Conservation (phyloP, 2,797 vertebrate species). For the Oophaga sylvatica region DNA sequence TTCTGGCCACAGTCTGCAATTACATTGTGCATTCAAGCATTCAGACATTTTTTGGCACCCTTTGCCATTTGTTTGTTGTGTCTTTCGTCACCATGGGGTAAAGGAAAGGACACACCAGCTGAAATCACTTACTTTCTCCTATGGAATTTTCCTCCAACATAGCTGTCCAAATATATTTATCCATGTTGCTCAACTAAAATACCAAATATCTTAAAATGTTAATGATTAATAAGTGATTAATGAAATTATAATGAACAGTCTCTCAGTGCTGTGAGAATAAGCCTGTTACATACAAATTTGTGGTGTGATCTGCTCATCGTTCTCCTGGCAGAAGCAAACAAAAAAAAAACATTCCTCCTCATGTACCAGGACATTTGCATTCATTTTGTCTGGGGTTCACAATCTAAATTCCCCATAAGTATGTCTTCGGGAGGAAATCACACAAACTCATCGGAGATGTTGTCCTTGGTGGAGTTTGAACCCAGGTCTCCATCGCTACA, state of each 20-base stretch:
- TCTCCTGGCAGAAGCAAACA: not conserved
- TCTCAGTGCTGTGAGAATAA: not conserved
- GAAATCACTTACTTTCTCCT: not conserved
- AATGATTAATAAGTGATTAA: not conserved
- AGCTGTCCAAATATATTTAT: not conserved
- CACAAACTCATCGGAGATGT: too few species aligned
- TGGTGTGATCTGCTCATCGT: not conserved
- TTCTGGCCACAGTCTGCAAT: not conserved
- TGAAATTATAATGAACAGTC: not conserved
- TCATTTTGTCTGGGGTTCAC: too few species aligned
- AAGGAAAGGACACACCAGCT: not conserved
- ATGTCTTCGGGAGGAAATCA: too few species aligned
- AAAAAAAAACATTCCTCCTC: too few species aligned
- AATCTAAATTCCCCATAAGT: too few species aligned
- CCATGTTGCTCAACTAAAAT: not conserved
- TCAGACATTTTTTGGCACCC: not conserved
- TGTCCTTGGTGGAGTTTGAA: too few species aligned
- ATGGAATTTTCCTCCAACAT: not conserved
- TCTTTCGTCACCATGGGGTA: not conserved
- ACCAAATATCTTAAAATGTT: not conserved
- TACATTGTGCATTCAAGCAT: slow-evolving; percentile 11
- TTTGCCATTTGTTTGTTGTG: slow-evolving; percentile 3
- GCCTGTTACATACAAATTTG: not conserved
- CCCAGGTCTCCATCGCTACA: too few species aligned
- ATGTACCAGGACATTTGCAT: too few species aligned